Evolutionary conservation across 2,888 invertebrate genomes (phyloP), one percentile per base, ranked within the genome.

Genomic region (Amorpha juglandis): DNA sequence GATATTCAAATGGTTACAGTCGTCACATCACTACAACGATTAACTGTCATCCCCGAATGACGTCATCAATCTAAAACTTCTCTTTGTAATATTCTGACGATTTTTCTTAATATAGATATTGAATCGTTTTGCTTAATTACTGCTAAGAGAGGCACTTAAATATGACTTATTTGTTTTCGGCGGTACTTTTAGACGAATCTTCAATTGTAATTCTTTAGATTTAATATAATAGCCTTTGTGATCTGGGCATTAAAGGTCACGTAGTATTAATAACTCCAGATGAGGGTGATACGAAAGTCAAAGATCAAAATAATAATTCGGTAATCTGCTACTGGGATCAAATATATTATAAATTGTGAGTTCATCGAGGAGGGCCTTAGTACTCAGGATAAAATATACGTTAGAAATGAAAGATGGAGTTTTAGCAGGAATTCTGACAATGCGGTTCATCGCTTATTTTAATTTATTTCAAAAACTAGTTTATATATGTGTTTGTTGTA

Each of bases 91-190:
- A 58, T 38, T 38, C 38, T 55, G 38, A 16, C 19, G 19, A 58
- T 58, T 58, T 19, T 11, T 38, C 9, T n/a, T 33, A 11, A 19
- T 38, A 16, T 58, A 58, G 38, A 58, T 58, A 58, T 58, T 58
- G 19, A 58, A 38, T 58, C 19, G 55, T 16, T 58, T 58, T 58
- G 55, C 55, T 58, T 58, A 38, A 58, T 58, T 58, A 11, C 38
- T 19, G 38, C 38, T 38, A 8, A n/a, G 38, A 58, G 38, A 7
- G 55, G 27, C 19, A 58, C 38, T 58, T 58, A 52, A 52, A 52
- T 52, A 58, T 58, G 33, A 38, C 19, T 58, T 38, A 16, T 53
- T 11, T 38, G 16, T 58, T 55, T 58, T 58, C 35, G 55, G 16
- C 16, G 6, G 27, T 27, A 27, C 27, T 58, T 55, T 58, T 58